These are phyloP conservation scores for Margaritifera margaritifera DNA, from an alignment of 2,888 invertebrate genomes.

Conservation along the genomic window DNA sequence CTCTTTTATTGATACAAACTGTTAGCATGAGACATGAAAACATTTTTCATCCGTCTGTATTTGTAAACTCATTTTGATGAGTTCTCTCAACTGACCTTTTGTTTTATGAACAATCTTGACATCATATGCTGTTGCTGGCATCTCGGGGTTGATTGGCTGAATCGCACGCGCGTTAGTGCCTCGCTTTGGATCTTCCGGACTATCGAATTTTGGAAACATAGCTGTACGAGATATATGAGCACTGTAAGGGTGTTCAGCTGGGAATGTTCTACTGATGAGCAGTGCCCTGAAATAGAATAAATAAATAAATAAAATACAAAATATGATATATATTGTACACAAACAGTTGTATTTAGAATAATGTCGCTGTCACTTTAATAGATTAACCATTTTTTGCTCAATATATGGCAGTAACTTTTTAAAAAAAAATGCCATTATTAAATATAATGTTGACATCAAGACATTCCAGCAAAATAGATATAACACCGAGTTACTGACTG, in stretches of 20 bases:
- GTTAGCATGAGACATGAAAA: too few relatives aligned
- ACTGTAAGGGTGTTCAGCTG: conserved; percentile 69
- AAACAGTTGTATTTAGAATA: too few relatives aligned
- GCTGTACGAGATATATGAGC: conserved; percentile 66
- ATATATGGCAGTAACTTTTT: too few relatives aligned
- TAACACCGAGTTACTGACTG: too few relatives aligned
- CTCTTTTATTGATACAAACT: neutral
- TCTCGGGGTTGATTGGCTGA: conserved; percentile 64
- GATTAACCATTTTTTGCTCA: too few relatives aligned
- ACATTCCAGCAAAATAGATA: too few relatives aligned
- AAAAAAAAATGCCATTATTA: too few relatives aligned
- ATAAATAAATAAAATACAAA: neutral
- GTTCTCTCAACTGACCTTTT: conserved; percentile 56
- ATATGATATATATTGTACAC: too few relatives aligned
- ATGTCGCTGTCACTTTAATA: too few relatives aligned
- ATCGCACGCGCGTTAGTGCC: conserved; percentile 58
- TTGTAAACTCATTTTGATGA: neutral
- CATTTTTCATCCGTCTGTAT: neutral
- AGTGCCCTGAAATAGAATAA: conserved; percentile 45
- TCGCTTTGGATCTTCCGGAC: conserved; percentile 63
- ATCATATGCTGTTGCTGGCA: conserved; percentile 66
- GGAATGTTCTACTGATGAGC: conserved; percentile 65
- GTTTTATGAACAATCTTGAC: conserved; percentile 61
- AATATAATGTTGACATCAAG: too few relatives aligned
- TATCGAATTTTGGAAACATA: conserved; percentile 67